Evolutionary conservation across 2,888 invertebrate species (phyloP).

Genomic region (Megalurothrips usitatus): DNA sequence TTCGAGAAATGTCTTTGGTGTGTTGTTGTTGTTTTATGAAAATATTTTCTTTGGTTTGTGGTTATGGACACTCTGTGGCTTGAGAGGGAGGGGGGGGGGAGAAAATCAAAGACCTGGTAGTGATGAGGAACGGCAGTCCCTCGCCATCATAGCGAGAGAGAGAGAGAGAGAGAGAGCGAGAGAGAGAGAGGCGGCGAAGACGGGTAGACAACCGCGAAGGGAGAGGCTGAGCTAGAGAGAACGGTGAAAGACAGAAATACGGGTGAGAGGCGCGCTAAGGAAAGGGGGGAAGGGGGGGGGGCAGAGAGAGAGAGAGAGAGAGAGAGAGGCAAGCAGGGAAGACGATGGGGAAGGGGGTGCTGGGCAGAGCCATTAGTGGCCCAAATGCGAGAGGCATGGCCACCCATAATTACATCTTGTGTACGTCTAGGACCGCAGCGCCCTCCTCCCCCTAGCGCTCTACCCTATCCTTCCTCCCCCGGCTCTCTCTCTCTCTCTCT

Average conservation of each 20-base stretch:
- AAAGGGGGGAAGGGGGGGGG: not conserved
- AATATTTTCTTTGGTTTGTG: too few species aligned
- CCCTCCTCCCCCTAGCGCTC: not conserved
- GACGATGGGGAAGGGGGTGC: not conserved
- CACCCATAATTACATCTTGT: constrained; percentile 21
- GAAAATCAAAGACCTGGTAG: too few species aligned
- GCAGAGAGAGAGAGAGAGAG: not conserved
- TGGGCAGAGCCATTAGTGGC: constrained; percentile 21
- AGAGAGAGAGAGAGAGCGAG: too few species aligned
- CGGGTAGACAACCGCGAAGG: not conserved
- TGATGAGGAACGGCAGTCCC: too few species aligned
- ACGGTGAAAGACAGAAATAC: not conserved
- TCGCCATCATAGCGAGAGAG: too few species aligned
- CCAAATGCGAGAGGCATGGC: constrained; percentile 21
- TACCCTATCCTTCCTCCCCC: too few species aligned
- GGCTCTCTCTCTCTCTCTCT: too few species aligned
- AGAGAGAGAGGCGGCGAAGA: too few species aligned
- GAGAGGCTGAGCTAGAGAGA: not conserved
- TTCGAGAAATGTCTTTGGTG: too few species aligned
- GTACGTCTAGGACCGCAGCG: constrained; percentile 5
- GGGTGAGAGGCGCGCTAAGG: not conserved
- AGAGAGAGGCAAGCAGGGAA: not conserved
- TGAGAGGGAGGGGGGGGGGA: too few species aligned
- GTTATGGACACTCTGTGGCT: too few species aligned
- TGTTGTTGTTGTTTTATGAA: too few species aligned